Conservation (phyloP, 2,888 invertebrate genomes). For the Mantis religiosa region DNA sequence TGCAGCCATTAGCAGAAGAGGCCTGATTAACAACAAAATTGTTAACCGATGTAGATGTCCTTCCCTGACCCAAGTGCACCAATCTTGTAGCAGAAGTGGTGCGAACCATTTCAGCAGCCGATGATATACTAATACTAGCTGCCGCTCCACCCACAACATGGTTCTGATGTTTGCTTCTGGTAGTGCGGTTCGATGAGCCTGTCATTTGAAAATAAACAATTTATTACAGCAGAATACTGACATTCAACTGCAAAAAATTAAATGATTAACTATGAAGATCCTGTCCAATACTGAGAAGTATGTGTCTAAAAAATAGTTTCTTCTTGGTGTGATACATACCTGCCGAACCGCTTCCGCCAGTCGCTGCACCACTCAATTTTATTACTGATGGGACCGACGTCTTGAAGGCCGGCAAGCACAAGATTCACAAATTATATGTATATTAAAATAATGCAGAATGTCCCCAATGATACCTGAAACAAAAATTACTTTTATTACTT, state of each 20-base stretch:
- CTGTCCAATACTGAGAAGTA: too few species aligned
- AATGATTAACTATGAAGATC: background rate
- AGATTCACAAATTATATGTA: background rate
- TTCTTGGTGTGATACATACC: background rate
- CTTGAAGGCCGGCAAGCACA: conserved; percentile 36
- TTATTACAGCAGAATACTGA: background rate
- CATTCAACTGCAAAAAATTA: background rate
- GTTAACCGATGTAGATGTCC: background rate
- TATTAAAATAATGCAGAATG: background rate
- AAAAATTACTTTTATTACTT: background rate
- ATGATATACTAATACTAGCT: background rate
- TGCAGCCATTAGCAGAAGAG: conserved; percentile 13
- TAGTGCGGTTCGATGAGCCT: conserved; percentile 1
- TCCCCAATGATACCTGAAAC: background rate
- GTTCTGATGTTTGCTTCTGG: conserved; percentile 37
- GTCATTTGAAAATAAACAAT: background rate
- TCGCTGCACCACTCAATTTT: conserved; percentile 44
- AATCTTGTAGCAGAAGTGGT: conserved; percentile 15
- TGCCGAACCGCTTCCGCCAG: conserved; percentile 37
- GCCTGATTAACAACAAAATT: conserved; percentile 28
- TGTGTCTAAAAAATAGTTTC: background rate
- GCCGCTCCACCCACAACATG: conserved; percentile 17
- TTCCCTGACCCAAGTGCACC: conserved; percentile 21
- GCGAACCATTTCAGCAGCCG: conserved; percentile 19
- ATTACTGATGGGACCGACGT: conserved; percentile 47